phyloP scores from a whole-genome alignment of 2,113 vertebrate species.

The Isichthys henryi region DNA sequence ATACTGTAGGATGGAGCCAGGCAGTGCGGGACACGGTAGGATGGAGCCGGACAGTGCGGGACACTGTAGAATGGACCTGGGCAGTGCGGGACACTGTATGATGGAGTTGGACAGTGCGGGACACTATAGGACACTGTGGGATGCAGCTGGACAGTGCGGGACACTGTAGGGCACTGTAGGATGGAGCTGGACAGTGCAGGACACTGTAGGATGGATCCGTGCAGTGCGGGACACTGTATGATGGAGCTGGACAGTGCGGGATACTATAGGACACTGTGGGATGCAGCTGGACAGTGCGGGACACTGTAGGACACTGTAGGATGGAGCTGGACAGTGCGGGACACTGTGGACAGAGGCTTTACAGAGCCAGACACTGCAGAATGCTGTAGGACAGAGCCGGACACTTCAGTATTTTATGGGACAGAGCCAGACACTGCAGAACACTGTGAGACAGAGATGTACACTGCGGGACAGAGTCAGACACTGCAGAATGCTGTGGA shows the following conservation, averaged over 20 bases:
- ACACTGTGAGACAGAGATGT: too few relatives aligned
- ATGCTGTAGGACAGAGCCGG: background rate
- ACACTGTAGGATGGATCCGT: background rate
- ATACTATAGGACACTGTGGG: background rate
- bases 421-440: background rate
- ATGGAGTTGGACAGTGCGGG: background rate
- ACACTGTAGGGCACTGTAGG: background rate
- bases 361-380: background rate
- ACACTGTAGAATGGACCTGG: too few relatives aligned
- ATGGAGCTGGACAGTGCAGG: background rate
- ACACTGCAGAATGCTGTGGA: background rate
- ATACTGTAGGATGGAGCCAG: too few relatives aligned
- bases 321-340: background rate
- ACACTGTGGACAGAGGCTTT: background rate
- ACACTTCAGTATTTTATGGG: background rate
- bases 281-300: background rate
- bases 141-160: background rate
- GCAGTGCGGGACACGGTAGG: too few relatives aligned
- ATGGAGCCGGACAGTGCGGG: too few relatives aligned
- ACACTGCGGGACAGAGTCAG: background rate
- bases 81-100: background rate
- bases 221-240: background rate
- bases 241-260: background rate
- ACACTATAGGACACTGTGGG: background rate
- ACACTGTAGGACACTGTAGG: background rate